Evolutionary conservation across 2,888 invertebrate species (phyloP).

Genomic region (Agrilus mali): DNA sequence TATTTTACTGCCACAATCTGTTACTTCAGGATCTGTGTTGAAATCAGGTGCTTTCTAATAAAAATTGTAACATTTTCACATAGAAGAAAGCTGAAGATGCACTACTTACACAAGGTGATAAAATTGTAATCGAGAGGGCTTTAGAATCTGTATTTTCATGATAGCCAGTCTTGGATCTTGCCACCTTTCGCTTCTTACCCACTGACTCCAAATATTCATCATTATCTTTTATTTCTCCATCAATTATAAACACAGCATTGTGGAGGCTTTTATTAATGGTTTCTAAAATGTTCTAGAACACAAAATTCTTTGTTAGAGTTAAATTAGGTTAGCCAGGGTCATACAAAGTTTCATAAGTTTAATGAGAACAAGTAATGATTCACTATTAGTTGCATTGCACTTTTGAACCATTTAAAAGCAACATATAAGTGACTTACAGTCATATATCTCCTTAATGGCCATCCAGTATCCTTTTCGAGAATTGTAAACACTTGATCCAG

Average conservation of each 20-base stretch:
- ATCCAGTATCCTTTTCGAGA: constrained; percentile 44
- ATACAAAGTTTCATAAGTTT: no score
- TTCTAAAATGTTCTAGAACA: constrained; percentile 43
- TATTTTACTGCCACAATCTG: constrained; percentile 54
- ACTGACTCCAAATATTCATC: constrained; percentile 51
- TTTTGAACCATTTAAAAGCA: no score
- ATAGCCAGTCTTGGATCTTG: constrained; percentile 33
- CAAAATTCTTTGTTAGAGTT: no score
- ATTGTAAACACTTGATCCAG: constrained; percentile 66
- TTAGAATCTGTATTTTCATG: constrained; percentile 36
- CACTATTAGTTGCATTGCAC: no score
- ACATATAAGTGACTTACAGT: constrained; percentile 37
- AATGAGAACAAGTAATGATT: no score
- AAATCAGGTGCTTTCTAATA: neutral
- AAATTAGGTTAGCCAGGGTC: no score
- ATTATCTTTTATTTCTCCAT: constrained; percentile 54
- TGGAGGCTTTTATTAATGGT: constrained; percentile 45
- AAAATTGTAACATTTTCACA: constrained; percentile 1
- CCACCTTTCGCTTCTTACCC: constrained; percentile 44
- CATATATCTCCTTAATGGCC: constrained; percentile 55
- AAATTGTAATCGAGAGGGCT: constrained; percentile 50
- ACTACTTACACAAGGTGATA: constrained; percentile 54
- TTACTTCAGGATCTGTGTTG: constrained; percentile 29
- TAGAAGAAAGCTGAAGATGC: no score
- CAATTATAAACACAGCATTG: constrained; percentile 57